A percentile compares a stretch with the other conserved stretches of the same genome.
Conservation (phyloP, 2,113 vertebrate species). For the Picathartes gymnocephalus region DNA sequence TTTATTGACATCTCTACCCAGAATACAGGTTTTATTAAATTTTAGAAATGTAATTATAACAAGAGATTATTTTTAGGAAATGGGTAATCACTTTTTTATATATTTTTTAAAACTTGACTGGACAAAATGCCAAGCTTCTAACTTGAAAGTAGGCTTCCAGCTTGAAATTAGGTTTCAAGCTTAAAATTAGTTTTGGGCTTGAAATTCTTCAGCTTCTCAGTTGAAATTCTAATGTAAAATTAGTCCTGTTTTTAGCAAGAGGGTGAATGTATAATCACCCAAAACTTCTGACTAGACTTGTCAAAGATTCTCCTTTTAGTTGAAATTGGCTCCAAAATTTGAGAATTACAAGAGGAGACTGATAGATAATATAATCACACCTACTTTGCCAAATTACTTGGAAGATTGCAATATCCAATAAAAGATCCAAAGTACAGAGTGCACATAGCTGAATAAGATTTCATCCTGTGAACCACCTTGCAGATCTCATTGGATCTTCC, state of each 20-base stretch:
- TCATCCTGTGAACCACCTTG: neutral
- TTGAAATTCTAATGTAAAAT: neutral
- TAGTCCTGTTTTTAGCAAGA: neutral
- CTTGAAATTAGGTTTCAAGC: neutral
- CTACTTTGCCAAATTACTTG: neutral
- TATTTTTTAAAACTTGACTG: neutral
- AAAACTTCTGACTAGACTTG: neutral
- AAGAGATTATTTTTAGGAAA: neutral
- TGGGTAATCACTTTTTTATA: neutral
- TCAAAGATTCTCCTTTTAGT: neutral
- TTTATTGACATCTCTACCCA: neutral
- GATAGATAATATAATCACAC: neutral
- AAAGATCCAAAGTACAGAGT: neutral
- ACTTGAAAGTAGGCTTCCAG: neutral
- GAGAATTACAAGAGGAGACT: neutral
- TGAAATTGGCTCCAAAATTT: neutral
- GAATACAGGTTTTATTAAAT: neutral
- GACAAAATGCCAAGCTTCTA: neutral
- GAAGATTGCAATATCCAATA: neutral
- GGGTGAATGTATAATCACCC: neutral
- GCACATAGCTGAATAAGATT: neutral
- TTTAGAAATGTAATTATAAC: neutral
- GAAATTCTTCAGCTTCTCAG: neutral
- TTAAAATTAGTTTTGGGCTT: neutral
- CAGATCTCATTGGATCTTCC: neutral